phyloP scores from a whole-genome alignment of 64 coral and sea anemone species.

The Stichodactyla helianthus region DNA sequence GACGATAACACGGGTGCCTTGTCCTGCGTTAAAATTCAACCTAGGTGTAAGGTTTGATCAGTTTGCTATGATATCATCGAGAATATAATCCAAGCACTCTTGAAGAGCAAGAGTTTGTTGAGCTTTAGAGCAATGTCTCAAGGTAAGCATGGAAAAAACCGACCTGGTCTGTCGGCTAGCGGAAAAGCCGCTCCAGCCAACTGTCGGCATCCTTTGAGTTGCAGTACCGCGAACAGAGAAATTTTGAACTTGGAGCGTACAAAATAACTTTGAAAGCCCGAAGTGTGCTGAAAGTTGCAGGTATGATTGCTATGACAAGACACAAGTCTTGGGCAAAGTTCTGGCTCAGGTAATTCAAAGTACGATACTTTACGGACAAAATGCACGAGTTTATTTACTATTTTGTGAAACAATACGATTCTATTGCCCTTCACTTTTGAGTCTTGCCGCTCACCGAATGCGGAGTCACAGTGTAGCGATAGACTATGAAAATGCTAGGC shows the following conservation, averaged over 20 bases:
- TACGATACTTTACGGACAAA: background rate
- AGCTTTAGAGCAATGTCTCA: constrained; percentile 1
- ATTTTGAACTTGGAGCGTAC: constrained; percentile 66
- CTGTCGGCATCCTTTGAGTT: constrained; percentile 91
- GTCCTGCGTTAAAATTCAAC: background rate
- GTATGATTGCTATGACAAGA: background rate
- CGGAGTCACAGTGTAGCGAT: constrained; percentile 27
- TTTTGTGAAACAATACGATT: constrained; percentile 97
- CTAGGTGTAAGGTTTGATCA: background rate
- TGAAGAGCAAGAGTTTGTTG: constrained; percentile 13
- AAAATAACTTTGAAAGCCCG: constrained; percentile 16
- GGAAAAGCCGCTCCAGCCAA: constrained; percentile 59
- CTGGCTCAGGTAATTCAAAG: background rate
- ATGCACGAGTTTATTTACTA: constrained; percentile 91
- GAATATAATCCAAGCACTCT: background rate
- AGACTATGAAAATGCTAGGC: background rate
- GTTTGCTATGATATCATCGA: background rate
- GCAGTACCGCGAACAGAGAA: constrained; percentile 88
- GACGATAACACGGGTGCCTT: constrained; percentile 8
- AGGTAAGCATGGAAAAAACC: background rate
- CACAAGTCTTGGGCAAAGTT: background rate
- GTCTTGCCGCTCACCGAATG: constrained; percentile 60
- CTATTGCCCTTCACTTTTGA: constrained; percentile 70
- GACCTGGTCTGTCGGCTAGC: constrained; percentile 41
- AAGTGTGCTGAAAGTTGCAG: constrained; percentile 33